Evolutionary conservation across 1,140 invertebrate species (phyloP).

Genomic region (Mizuhopecten yessoensis): DNA sequence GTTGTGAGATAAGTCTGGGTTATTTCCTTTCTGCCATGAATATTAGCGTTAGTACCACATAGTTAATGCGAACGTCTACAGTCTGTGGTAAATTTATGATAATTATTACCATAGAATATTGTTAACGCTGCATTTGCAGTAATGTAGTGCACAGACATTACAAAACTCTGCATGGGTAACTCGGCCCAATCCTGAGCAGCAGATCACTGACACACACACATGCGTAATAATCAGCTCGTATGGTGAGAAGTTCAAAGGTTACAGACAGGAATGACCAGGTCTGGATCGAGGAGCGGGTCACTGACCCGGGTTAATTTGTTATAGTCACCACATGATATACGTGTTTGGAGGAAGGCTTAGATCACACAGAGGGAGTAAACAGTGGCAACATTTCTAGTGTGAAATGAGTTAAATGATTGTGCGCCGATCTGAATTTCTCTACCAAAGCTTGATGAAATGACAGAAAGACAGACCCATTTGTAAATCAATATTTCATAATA

Average conservation of each 20-base stretch:
- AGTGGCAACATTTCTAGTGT: background rate
- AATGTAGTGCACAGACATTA: background rate
- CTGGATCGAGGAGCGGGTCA: background rate
- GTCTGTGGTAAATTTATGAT: background rate
- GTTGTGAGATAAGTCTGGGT: background rate
- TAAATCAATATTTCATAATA: too few relatives aligned
- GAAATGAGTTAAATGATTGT: too few relatives aligned
- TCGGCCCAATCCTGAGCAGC: background rate
- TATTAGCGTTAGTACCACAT: background rate
- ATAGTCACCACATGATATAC: background rate
- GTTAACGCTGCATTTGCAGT: background rate
- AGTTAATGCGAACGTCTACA: background rate
- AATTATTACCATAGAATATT: background rate
- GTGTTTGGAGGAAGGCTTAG: too few relatives aligned
- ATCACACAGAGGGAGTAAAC: background rate
- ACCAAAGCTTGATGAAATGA: too few relatives aligned
- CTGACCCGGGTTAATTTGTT: background rate
- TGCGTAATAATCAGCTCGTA: background rate
- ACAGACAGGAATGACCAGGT: background rate
- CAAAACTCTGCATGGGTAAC: background rate
- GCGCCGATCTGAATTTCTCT: too few relatives aligned
- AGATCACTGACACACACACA: background rate
- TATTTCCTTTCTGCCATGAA: background rate
- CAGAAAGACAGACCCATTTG: too few relatives aligned
- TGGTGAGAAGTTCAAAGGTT: background rate